Percentiles rank a stretch among this genome's conserved stretches.
These are phyloP conservation scores for Tinea semifulvella DNA, from an alignment of 2,888 invertebrate species.

Conservation along the genomic window DNA sequence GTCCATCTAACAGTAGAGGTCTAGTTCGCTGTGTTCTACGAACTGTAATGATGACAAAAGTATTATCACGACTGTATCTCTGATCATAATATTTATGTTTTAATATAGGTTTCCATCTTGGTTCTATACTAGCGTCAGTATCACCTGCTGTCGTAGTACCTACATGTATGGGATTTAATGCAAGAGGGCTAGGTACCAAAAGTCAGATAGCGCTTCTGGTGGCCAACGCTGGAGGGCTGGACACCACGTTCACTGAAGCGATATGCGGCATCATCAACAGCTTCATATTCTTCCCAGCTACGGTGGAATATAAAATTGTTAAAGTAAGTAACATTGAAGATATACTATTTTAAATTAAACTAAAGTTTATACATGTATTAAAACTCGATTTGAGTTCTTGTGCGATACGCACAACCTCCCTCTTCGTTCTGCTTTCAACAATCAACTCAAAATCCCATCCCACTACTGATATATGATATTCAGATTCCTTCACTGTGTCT, in stretches of 20 bases:
- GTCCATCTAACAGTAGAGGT: no score
- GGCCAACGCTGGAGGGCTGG: slow-evolving; percentile 92
- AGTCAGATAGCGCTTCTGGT: slow-evolving; percentile 94
- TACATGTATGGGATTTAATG: slow-evolving; percentile 79
- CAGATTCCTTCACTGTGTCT: no score
- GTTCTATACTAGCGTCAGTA: slow-evolving; percentile 88
- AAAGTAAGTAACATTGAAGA: slow-evolving; percentile 35
- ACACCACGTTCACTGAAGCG: slow-evolving; percentile 94
- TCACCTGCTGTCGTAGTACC: slow-evolving; percentile 97
- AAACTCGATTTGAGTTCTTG: background rate
- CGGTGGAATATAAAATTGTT: slow-evolving; percentile 61
- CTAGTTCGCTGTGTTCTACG: no score
- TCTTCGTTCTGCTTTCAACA: no score
- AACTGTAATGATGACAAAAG: no score
- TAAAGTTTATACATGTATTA: background rate
- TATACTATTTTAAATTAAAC: background rate
- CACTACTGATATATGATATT: no score
- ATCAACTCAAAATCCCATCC: no score
- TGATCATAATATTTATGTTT: no score
- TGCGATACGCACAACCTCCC: no score
- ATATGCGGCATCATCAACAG: slow-evolving; percentile 90
- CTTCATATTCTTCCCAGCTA: slow-evolving; percentile 82
- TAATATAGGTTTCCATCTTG: slow-evolving; percentile 77
- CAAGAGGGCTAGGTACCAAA: slow-evolving; percentile 85
- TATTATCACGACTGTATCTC: no score